phyloP scores from a whole-genome alignment of 2,113 vertebrate species.

The Phycodurus eques region DNA sequence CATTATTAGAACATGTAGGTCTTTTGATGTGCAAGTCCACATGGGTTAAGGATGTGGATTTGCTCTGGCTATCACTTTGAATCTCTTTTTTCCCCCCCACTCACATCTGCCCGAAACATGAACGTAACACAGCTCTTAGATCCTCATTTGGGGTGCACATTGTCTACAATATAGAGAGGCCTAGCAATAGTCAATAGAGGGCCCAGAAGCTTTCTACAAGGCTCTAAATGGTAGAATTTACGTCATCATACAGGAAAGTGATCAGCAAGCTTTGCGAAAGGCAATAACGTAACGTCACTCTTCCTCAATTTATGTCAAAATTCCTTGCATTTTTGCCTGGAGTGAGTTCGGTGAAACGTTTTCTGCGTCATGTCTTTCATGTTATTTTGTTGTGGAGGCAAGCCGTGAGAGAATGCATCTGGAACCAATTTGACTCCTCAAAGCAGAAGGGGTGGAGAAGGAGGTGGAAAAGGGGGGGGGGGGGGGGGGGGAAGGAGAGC shows the following conservation, averaged over 20 bases:
- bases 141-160: constrained; percentile 52
- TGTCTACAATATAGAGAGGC: constrained; percentile 23
- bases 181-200: neutral
- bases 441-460: constrained; percentile 45
- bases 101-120: constrained; percentile 62
- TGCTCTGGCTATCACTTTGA: constrained; percentile 46
- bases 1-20: constrained; percentile 4
- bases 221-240: constrained; percentile 6
- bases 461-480: constrained; percentile 18
- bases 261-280: neutral
- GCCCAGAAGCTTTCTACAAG: neutral
- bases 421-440: constrained; percentile 69
- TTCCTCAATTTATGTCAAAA: constrained; percentile 8
- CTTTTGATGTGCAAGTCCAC: constrained; percentile 64
- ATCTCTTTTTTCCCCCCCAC: constrained; percentile 21
- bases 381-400: constrained; percentile 47
- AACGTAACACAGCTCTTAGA: constrained; percentile 50
- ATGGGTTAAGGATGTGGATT: constrained; percentile 69
- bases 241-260: neutral
- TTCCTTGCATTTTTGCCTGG: constrained; percentile 37
- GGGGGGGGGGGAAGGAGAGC: constrained; percentile 44
- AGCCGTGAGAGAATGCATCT: constrained; percentile 70
- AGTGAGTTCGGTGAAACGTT: constrained; percentile 10
- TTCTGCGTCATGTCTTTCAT: constrained; percentile 39
- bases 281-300: neutral